phyloP scores from a whole-genome alignment of 2,888 invertebrate genomes.

The Drosophila prostipennis region DNA sequence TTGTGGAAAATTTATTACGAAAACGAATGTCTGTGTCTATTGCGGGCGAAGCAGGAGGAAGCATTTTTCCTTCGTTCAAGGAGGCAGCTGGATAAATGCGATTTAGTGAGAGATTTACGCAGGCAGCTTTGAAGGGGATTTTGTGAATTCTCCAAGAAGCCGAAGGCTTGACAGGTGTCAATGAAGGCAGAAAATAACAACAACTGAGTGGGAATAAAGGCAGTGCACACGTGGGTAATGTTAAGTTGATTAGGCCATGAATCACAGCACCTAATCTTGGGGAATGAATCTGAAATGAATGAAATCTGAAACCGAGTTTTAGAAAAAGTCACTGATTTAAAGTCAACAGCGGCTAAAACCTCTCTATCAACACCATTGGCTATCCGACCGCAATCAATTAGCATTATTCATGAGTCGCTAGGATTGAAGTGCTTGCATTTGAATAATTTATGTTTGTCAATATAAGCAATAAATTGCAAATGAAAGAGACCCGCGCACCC shows the following conservation, averaged over 20 bases:
- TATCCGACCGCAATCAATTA: constrained; percentile 41
- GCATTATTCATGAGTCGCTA: constrained; percentile 54
- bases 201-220: background rate
- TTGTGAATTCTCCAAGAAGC: constrained; percentile 17
- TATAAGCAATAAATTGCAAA: constrained; percentile 56
- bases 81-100: constrained; percentile 66
- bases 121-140: constrained; percentile 25
- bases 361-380: background rate
- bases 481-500: constrained; percentile 18
- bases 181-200: constrained; percentile 12
- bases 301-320: background rate
- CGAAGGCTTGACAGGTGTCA: constrained; percentile 43
- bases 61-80: constrained; percentile 27
- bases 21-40: constrained; percentile 36
- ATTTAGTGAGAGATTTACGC: constrained; percentile 54
- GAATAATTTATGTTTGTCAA: constrained; percentile 73
- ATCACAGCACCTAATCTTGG: background rate
- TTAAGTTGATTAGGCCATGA: constrained; percentile 8
- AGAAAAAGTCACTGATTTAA: background rate
- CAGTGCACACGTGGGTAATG: constrained; percentile 1
- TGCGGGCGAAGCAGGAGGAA: background rate
- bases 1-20: constrained; percentile 73
- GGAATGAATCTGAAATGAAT: background rate
- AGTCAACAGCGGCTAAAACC: background rate
- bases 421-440: constrained; percentile 36